Conservation (phyloP, 2,888 invertebrate species). For the Conus canariensis region DNA sequence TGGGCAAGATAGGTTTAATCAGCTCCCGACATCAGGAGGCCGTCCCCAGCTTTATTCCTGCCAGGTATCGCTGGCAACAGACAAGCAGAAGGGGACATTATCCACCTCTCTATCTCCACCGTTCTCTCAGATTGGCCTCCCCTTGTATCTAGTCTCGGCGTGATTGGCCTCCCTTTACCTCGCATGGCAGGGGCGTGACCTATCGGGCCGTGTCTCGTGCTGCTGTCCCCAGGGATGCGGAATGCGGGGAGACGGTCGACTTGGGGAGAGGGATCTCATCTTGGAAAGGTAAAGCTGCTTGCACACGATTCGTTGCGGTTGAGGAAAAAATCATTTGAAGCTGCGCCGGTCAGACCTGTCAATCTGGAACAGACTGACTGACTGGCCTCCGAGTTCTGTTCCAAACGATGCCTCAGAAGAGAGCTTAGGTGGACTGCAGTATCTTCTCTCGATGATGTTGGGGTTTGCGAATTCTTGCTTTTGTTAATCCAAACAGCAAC, state of each 20-base stretch:
- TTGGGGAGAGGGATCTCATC: too few relatives aligned
- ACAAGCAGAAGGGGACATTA: slow-evolving; percentile 9
- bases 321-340: too few relatives aligned
- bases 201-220: slow-evolving; percentile 1
- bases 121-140: slow-evolving; percentile 16
- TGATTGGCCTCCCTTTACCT: slow-evolving; percentile 14
- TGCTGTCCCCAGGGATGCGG: background rate
- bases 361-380: too few relatives aligned
- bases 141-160: slow-evolving; percentile 31
- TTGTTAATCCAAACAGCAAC: too few relatives aligned
- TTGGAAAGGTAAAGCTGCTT: too few relatives aligned
- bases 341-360: too few relatives aligned
- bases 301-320: too few relatives aligned
- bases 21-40: slow-evolving; percentile 13
- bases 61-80: background rate
- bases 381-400: too few relatives aligned
- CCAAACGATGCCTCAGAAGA: too few relatives aligned
- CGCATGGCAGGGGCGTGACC: slow-evolving; percentile 7
- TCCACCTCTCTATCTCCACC: background rate
- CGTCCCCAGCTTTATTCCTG: background rate
- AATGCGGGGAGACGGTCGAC: background rate
- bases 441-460: too few relatives aligned
- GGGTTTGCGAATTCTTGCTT: too few relatives aligned
- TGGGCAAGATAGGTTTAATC: background rate
- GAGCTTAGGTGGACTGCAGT: too few relatives aligned